phyloP scores from a whole-genome alignment of 2,888 invertebrate species.

The Agriopis marginaria region DNA sequence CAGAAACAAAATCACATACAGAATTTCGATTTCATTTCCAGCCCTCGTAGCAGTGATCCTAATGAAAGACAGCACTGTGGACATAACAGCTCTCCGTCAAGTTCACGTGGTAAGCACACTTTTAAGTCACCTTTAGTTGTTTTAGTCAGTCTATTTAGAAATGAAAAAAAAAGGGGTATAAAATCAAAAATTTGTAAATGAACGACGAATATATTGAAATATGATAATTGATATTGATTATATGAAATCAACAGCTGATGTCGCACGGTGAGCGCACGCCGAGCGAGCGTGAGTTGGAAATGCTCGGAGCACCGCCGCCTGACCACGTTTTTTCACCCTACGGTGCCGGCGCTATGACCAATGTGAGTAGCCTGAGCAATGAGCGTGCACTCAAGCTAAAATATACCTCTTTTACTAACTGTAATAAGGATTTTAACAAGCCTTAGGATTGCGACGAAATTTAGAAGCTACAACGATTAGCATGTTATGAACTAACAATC shows the following conservation, averaged over 20 bases:
- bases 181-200: not conserved
- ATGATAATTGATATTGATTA: constrained; percentile 21
- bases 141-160: not conserved
- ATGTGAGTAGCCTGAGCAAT: constrained; percentile 73
- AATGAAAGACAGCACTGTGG: constrained; percentile 78
- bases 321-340: constrained; percentile 87
- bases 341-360: constrained; percentile 89
- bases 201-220: not conserved
- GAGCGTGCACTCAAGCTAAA: not conserved
- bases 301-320: constrained; percentile 88
- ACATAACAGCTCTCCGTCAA: constrained; percentile 78
- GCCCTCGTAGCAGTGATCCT: constrained; percentile 84
- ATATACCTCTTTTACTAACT: not conserved
- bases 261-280: constrained; percentile 91
- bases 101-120: constrained; percentile 77
- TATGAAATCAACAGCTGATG: constrained; percentile 80
- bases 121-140: not conserved
- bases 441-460: not conserved
- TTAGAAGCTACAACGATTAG: not conserved
- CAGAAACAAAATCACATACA: no score
- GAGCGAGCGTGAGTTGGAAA: constrained; percentile 80
- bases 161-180: not conserved
- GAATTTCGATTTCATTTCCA: constrained; percentile 45
- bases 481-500: not conserved
- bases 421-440: not conserved